Percentiles rank a stretch among this genome's conserved stretches.
These are phyloP conservation scores for Forbesichthys agassizii DNA, from an alignment of 2,113 vertebrate species.

Conservation along the genomic window DNA sequence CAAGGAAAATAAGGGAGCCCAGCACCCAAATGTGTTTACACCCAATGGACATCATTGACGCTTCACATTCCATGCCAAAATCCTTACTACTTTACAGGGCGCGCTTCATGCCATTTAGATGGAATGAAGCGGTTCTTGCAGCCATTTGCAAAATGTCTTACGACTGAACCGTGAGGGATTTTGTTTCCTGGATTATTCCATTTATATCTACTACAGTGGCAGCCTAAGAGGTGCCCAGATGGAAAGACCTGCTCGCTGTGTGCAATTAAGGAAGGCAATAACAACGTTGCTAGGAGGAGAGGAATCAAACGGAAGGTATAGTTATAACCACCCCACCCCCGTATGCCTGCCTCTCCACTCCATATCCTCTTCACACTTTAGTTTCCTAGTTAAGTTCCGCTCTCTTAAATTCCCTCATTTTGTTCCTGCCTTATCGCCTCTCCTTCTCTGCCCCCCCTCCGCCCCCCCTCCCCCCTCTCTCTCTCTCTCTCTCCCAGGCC, in stretches of 20 bases:
- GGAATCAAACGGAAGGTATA: neutral
- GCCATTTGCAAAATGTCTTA: too few species aligned
- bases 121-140: too few species aligned
- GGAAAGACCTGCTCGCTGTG: neutral
- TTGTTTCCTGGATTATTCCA: neutral
- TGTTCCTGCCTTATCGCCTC: neutral
- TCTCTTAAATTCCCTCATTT: neutral
- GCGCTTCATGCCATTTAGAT: too few species aligned
- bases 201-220: neutral
- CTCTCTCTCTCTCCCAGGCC: constrained; percentile 15
- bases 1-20: too few species aligned
- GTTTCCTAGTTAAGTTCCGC: too few species aligned
- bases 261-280: neutral
- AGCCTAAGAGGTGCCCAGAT: neutral
- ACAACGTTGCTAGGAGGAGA: neutral
- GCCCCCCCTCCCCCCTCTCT: too few species aligned
- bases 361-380: neutral
- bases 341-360: neutral
- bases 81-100: too few species aligned
- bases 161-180: neutral
- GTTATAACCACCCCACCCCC: too few species aligned
- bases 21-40: too few species aligned
- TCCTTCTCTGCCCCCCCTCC: neutral
- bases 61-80: too few species aligned
- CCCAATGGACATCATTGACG: too few species aligned